Base-by-base conservation (phyloP, 2,888 invertebrate species). In the Morinoia aosen region DNA sequence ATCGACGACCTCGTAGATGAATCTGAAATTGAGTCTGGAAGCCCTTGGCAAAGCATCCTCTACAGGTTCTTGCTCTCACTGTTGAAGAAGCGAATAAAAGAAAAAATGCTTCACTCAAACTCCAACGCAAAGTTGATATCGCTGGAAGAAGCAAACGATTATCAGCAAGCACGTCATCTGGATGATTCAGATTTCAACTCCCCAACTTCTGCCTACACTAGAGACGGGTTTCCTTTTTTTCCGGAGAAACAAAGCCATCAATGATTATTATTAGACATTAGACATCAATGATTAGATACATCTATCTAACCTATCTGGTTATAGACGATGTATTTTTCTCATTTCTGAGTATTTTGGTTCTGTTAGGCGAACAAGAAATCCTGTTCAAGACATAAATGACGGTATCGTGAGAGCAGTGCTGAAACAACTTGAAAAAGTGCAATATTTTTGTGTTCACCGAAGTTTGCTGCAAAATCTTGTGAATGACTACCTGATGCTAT, bases 1-100 rank as follows among this genome's bases (percentile, higher is more conserved):
- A 39, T 90, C 90, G 90, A 90, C 90, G 90, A 90, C 1, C 39
- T 90, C 40, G 90, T 90, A 5, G 90, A 90, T 90, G 90, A 90
- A 40, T 40, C 90, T 8, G 90, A 90, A 90, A 90, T 90, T 90
- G 90, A 48, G 12, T 39, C 40, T 48, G 48, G 12, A 90, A 90
- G 39, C 19, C 90, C 90, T 0, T 90, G 90, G 90, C 90, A 90
- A 48, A 33, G 48, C 8, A 39, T 14, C 48, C 40, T 40, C 19
- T 16, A 90, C 48, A 39, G 90, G 14, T 48, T 90, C 40, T 40
- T 90, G 33, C 90, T 90, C 40, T 16, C 40, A 40, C 90, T 90
- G 10, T 3, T 90, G 90, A 90, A 90, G 40, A 90, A 39, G 16
- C 14, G 90, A 40, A 90, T 90, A 14, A 90, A 48, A 48, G 90